Evolutionary conservation across 2,888 invertebrate species (phyloP).

Genomic region (Agriopis marginaria): DNA sequence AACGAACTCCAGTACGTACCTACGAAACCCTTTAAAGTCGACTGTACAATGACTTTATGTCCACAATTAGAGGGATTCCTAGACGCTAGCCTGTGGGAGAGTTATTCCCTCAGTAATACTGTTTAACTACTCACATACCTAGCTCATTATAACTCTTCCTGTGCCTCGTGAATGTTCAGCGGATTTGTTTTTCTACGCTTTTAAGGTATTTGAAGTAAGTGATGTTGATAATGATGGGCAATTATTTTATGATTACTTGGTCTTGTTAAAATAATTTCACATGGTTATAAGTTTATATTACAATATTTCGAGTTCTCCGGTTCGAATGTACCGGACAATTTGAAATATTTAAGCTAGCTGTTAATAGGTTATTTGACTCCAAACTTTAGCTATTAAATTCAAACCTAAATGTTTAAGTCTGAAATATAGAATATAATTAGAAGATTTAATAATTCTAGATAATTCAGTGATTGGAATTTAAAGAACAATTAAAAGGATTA

Average conservation of each 20-base stretch:
- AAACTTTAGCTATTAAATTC: too few species aligned
- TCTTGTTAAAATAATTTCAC: constrained; percentile 20
- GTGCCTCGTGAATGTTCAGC: constrained; percentile 51
- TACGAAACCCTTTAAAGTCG: constrained; percentile 28
- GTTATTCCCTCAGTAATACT: constrained; percentile 62
- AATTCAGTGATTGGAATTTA: too few species aligned
- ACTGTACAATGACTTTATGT: constrained; percentile 50
- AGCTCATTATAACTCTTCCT: constrained; percentile 43
- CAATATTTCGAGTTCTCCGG: too few species aligned
- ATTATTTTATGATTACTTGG: constrained; percentile 16
- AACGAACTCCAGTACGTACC: constrained; percentile 31
- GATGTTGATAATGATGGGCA: constrained; percentile 16
- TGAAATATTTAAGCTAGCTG: too few species aligned
- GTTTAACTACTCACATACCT: constrained; percentile 53
- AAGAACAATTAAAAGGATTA: too few species aligned
- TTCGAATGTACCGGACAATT: too few species aligned
- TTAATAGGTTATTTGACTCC: too few species aligned
- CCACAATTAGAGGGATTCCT: constrained; percentile 72
- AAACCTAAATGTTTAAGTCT: too few species aligned
- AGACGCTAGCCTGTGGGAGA: constrained; percentile 71
- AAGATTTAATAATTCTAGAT: too few species aligned
- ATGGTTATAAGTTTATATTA: neutral
- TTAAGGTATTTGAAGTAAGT: constrained; percentile 15
- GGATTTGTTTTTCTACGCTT: constrained; percentile 29
- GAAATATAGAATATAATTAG: too few species aligned